phyloP scores from a whole-genome alignment of 2,888 invertebrate species.

The Strigamia maritima region DNA sequence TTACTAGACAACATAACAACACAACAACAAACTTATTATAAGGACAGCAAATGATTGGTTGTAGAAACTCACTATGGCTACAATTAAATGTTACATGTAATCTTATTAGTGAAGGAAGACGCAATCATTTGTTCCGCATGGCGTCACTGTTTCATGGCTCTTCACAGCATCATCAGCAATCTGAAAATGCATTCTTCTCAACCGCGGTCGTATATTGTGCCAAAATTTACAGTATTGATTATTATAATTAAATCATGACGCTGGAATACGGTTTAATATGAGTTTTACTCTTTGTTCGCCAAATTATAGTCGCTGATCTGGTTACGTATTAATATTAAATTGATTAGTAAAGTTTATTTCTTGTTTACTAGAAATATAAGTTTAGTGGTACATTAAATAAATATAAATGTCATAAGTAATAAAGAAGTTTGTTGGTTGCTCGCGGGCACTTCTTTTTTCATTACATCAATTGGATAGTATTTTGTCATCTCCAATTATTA shows the following conservation, averaged over 20 bases:
- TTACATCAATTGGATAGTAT: conserved; percentile 4
- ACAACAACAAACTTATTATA: not conserved
- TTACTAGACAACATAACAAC: not conserved
- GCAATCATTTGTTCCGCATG: conserved; percentile 11
- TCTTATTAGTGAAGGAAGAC: not conserved
- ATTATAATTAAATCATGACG: not conserved
- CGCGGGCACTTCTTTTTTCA: not conserved
- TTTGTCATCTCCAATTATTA: not conserved
- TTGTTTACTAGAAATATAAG: not conserved
- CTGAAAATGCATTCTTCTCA: not conserved
- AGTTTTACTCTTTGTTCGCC: not conserved
- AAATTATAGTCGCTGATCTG: not conserved
- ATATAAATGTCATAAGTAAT: conserved; percentile 15
- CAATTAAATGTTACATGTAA: conserved; percentile 7
- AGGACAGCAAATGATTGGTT: not conserved
- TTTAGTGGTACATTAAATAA: not conserved
- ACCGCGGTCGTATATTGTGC: not conserved
- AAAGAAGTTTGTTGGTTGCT: not conserved
- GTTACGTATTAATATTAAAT: not conserved
- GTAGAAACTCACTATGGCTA: not conserved
- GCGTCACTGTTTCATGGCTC: not conserved
- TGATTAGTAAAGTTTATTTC: not conserved
- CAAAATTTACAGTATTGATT: not conserved
- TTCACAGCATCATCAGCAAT: not conserved
- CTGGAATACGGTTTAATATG: not conserved